phyloP scores from a whole-genome alignment of 35 echinoderm and acorn worm species.

The Diadema setosum region DNA sequence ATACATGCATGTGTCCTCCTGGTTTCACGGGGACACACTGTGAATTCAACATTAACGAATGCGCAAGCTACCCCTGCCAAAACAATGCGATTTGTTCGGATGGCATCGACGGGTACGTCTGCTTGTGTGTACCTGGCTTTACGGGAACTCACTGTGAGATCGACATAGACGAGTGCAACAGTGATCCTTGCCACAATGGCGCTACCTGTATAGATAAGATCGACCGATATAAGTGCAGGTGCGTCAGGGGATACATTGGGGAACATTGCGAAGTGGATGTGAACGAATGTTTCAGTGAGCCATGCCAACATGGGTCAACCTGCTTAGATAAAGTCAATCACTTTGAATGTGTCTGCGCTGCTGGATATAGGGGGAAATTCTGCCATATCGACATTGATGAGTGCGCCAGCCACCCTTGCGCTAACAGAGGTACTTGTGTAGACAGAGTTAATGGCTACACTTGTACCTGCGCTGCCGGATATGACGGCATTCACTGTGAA shows the following conservation, averaged over 20 bases:
- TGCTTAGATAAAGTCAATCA: conserved; percentile 49
- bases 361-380: conserved; percentile 21
- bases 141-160: conserved; percentile 53
- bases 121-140: conserved; percentile 60
- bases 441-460: conserved; percentile 7
- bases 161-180: conserved; percentile 45
- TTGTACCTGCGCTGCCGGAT: conserved; percentile 27
- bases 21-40: conserved; percentile 52
- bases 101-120: conserved; percentile 25
- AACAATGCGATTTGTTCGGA: conserved; percentile 51
- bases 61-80: conserved; percentile 53
- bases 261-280: conserved; percentile 30
- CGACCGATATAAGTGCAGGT: conserved; percentile 33
- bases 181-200: conserved; percentile 41
- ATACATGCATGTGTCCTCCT: conserved; percentile 25
- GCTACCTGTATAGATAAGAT: conserved; percentile 48
- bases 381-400: conserved; percentile 52
- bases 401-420: conserved; percentile 13
- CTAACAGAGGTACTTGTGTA: conserved; percentile 12
- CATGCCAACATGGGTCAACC: conserved; percentile 44
- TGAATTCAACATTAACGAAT: conserved; percentile 56
- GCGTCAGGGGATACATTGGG: conserved; percentile 34
- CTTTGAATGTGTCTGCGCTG: conserved; percentile 41
- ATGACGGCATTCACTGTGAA: conserved; percentile 26
- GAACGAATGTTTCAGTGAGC: conserved; percentile 49